Conservation (phyloP, 1,140 invertebrate species). For the Sarcophaga bullata region DNA sequence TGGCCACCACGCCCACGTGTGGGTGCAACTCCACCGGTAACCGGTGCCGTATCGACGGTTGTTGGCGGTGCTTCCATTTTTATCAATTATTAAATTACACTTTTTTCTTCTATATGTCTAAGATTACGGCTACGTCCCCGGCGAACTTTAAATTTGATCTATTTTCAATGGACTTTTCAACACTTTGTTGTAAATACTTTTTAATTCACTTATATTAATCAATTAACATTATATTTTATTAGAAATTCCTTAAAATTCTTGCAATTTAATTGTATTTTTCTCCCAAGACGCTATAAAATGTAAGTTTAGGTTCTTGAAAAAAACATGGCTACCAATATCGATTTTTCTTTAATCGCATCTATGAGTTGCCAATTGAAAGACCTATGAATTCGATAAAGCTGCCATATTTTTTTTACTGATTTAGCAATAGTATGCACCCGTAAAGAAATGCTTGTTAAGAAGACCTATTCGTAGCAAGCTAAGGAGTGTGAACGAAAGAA, state of each 20-base stretch:
- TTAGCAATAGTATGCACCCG: too few relatives aligned
- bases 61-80: conserved; percentile 57
- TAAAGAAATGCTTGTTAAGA: too few relatives aligned
- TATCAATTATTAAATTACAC: conserved; percentile 8
- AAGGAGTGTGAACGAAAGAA: too few relatives aligned
- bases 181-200: neutral
- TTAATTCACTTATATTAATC: neutral
- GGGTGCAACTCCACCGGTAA: conserved; percentile 59
- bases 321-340: conserved; percentile 23
- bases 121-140: conserved; percentile 1
- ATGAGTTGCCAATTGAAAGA: neutral
- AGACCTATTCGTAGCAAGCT: too few relatives aligned
- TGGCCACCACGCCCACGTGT: conserved; percentile 59
- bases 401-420: too few relatives aligned
- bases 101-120: conserved; percentile 20
- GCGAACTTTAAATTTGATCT: neutral
- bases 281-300: conserved; percentile 2
- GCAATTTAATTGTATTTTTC: neutral
- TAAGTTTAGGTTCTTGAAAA: neutral
- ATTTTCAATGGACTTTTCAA: conserved; percentile 13
- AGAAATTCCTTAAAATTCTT: neutral
- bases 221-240: neutral
- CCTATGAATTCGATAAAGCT: too few relatives aligned
- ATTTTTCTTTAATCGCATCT: neutral
- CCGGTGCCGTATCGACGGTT: conserved; percentile 50